Evolutionary conservation across 2,797 vertebrate species (phyloP), one percentile per base, ranked within the genome.

Genomic region (Pyrocephalus nanus): DNA sequence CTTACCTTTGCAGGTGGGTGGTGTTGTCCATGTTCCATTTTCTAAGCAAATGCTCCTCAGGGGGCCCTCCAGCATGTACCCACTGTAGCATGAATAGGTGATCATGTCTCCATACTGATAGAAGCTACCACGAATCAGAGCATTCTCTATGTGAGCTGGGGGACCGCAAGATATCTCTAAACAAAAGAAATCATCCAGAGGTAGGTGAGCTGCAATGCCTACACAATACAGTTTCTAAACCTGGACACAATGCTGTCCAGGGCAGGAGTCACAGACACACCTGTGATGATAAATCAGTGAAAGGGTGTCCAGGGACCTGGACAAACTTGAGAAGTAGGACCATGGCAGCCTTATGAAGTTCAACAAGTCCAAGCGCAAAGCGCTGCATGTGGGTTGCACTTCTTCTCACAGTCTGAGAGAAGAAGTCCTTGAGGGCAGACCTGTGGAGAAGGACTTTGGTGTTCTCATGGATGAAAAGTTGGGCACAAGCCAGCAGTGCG

Each of bases 61-160:
- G 51, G 98, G 96, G 48, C 99, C 99, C 89, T 99, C 98, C 97
- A 99, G 98, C 98, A 98, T 97, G 96, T 99, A 99, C 77, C 99
- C 99, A 77, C 98, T 98, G 95, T 99, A 99, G 97, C 99, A 99
- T 0, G 99, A 99, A 96, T 99, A 99, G 93, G 97, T 98, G 78
- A 99, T 97, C 98, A 99, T 97, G 95, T 99, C 99, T 95, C 99
- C 99, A 73, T 99, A 99, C 94, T 99, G 99, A 97, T 99, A 99
- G 97, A 98, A 98, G 6, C 98, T 96, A 86, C 99, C 99, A 97
- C 98, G 98, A 94, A 98, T 97, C 97, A 99, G 98, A 64, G 99
- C 99, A 51, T 99, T 99, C 97, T 98, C 97, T 86, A 98, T 97
- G 9, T 98, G 98, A 97, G 98, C 95, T 72, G 99, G 99, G 62